phyloP scores from a whole-genome alignment of 2,113 vertebrate genomes.

The Cebidichthys violaceus region DNA sequence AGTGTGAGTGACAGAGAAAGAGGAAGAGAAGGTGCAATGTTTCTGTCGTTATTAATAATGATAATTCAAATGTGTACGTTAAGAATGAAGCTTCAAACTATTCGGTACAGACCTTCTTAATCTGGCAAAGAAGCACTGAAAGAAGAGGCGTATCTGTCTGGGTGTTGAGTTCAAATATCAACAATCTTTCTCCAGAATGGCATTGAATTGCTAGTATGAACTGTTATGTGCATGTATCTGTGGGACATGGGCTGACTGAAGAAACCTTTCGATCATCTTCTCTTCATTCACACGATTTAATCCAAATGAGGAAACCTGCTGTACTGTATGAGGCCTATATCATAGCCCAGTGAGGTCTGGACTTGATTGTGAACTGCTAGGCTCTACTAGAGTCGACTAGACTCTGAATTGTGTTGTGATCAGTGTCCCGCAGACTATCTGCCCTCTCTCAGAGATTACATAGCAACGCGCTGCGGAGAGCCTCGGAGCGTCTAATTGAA shows the following conservation, averaged over 20 bases:
- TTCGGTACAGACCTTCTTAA: no score
- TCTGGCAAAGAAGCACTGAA: no score
- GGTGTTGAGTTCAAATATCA: no score
- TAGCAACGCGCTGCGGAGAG: slow-evolving; percentile 54
- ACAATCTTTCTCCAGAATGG: no score
- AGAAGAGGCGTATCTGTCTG: no score
- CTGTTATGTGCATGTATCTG: background rate
- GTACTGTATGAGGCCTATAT: slow-evolving; percentile 20
- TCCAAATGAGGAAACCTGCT: slow-evolving; percentile 1
- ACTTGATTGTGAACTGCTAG: slow-evolving; percentile 31
- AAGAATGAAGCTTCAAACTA: no score
- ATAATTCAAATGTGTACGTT: no score
- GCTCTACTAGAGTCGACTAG: slow-evolving; percentile 36
- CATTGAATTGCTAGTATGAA: background rate
- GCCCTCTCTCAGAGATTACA: slow-evolving; percentile 74
- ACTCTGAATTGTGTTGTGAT: slow-evolving; percentile 55
- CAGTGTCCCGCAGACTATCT: slow-evolving; percentile 61
- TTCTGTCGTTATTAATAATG: background rate
- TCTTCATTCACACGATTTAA: background rate
- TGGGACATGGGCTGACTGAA: background rate
- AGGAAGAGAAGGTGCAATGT: background rate
- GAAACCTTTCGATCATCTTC: background rate
- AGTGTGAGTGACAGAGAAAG: no score
- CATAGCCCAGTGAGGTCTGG: background rate
- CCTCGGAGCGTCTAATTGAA: slow-evolving; percentile 82